Base-by-base conservation (phyloP, 1,140 invertebrate genomes). In the Listronotus bonariensis region DNA sequence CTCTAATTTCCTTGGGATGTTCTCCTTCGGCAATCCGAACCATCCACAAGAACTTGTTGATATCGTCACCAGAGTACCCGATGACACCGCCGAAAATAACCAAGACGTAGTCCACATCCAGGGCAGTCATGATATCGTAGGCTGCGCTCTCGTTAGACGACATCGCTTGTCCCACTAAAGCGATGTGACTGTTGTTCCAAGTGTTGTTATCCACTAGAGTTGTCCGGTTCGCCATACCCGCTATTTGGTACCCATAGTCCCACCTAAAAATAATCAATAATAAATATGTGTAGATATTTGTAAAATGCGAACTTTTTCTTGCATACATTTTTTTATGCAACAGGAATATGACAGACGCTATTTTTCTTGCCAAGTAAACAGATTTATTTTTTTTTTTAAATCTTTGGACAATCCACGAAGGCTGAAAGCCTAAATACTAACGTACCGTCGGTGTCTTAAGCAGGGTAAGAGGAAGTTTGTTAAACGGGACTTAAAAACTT, bases 1-100 rank as follows among this genome's bases (percentile, higher is more conserved):
- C 92, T 68, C 91, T 87, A 68, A 99, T 98, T 77, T 99, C 96
- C 79, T 97, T 97, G 7, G 96, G 97, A 85, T 98, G 97, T 82
- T 98, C 97, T 46, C 96, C 97, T 83, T 98, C 98, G 20, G 97
- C 98, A 70, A 99, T 99, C 66, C 98, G 81, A 5, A 99, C 97
- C 97, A 99, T 99, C 98, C 98, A 99, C 53, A 99, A 86, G 78
- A 99, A 99, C 81, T 99, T 99, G 77, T 99, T 99, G 72, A 99
- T 99, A 78, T 99, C 97, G 80, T 99, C 97, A 0, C 97, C 97
- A 0, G 96, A 98, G 80, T 99, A 99, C 0, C 97, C 97, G 73
- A 98, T 99, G 15, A 99, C 93, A 17, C 97, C 97, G 26, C 97
- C 97, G 82, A 99, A 99, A 75, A 99, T 99, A 1, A 95, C 90